These are phyloP conservation scores for Drosophila falleni DNA, from an alignment of 2,888 invertebrate species.

Conservation along the genomic window DNA sequence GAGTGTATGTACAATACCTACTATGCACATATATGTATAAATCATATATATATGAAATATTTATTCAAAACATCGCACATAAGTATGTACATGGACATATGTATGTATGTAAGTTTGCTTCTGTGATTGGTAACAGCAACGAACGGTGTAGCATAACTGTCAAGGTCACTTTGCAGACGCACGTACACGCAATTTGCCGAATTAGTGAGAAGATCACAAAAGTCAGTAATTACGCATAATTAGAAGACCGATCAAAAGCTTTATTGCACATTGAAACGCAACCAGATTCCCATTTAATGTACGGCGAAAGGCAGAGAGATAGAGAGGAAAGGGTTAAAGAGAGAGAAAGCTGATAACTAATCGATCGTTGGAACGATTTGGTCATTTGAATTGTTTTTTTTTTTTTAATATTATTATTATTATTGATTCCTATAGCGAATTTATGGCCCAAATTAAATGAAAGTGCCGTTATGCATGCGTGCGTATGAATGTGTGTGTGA, in stretches of 20 bases:
- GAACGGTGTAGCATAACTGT: conserved; percentile 30
- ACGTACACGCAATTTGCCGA: conserved; percentile 82
- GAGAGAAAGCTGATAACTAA: conserved; percentile 9
- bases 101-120: background rate
- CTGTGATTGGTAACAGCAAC: background rate
- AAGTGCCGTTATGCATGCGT: conserved; percentile 70
- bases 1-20: no score
- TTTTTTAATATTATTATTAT: no score
- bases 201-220: conserved; percentile 72
- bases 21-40: no score
- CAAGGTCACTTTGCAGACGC: conserved; percentile 73
- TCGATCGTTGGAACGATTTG: conserved; percentile 37
- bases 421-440: conserved; percentile 68
- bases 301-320: background rate
- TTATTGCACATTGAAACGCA: conserved; percentile 69
- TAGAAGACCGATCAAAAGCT: conserved; percentile 58
- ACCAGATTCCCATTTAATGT: conserved; percentile 19
- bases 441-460: conserved; percentile 62
- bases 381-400: conserved; percentile 54
- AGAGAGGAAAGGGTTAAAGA: background rate
- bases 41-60: no score
- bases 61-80: background rate
- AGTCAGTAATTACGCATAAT: conserved; percentile 76
- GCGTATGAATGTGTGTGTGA: background rate
- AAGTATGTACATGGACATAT: background rate